Evolutionary conservation across 2,113 vertebrate genomes (phyloP).

Genomic region (Echinops telfairi): DNA sequence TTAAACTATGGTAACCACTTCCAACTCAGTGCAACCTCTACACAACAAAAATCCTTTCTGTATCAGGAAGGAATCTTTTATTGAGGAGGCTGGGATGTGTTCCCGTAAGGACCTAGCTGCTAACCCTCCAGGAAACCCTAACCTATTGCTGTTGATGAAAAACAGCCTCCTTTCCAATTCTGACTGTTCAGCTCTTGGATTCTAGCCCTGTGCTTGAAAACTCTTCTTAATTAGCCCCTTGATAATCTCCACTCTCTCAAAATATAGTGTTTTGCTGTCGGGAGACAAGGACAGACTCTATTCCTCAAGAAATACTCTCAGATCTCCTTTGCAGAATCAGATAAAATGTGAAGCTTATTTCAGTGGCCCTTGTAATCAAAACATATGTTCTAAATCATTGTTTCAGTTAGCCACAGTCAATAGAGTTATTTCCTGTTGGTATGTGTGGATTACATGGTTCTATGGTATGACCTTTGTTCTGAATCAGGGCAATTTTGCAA

Average conservation of each 20-base stretch:
- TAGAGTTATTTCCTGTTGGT: neutral
- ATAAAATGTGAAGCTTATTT: neutral
- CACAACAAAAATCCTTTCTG: neutral
- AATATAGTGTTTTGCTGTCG: conserved; percentile 65
- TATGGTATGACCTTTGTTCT: neutral
- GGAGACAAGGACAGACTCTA: conserved; percentile 37
- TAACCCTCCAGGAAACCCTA: neutral
- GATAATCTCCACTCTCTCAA: conserved; percentile 54
- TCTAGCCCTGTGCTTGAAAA: neutral
- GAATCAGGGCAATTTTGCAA: neutral
- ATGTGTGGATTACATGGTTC: fast-evolving
- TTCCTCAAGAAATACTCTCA: neutral
- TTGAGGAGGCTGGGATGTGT: neutral
- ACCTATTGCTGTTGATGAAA: neutral
- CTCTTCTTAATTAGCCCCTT: conserved; percentile 73
- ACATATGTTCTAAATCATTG: fast-evolving
- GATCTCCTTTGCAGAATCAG: neutral
- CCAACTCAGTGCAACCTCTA: too few relatives aligned
- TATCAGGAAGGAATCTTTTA: neutral
- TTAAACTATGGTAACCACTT: neutral
- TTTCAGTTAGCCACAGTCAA: fast-evolving
- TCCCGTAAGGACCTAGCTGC: neutral
- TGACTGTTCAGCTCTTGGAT: conserved; percentile 58
- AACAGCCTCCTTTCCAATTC: neutral
- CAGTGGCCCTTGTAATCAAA: neutral